phyloP scores from a whole-genome alignment of 37 sponge, comb jelly and placozoan species.

The Spongilla lacustris region DNA sequence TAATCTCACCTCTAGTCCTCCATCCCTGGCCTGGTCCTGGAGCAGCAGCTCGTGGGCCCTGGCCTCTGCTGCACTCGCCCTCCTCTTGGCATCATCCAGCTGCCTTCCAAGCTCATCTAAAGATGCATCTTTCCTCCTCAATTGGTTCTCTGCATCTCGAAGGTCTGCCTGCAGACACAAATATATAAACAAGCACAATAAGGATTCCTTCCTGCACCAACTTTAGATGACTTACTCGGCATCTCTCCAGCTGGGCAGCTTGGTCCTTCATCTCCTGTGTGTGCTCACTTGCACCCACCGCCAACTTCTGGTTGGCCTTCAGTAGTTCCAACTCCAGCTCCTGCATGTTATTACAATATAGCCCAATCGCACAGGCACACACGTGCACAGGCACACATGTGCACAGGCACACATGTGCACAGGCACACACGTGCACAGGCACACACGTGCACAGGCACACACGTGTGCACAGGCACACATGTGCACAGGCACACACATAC shows the following conservation, averaged over 20 bases:
- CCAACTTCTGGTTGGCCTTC: conserved; percentile 46
- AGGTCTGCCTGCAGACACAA: background rate
- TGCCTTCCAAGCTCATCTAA: background rate
- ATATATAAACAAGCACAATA: too few relatives aligned
- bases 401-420: background rate
- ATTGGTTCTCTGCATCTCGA: background rate
- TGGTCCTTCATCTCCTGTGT: conserved; percentile 45
- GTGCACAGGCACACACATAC: background rate
- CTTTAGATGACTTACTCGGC: conserved; percentile 40
- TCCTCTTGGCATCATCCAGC: background rate
- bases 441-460: background rate
- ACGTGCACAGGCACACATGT: background rate
- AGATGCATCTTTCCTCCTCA: background rate
- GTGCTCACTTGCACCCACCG: conserved; percentile 45
- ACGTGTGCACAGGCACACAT: background rate
- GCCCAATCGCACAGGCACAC: background rate
- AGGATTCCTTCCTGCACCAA: too few relatives aligned
- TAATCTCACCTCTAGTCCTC: conserved; percentile 23
- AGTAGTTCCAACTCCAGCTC: conserved; percentile 66
- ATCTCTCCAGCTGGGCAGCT: conserved; percentile 38
- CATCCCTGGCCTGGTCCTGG: conserved; percentile 22
- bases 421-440: background rate
- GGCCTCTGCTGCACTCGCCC: background rate
- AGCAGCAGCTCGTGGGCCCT: conserved; percentile 13
- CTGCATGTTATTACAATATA: background rate